These are phyloP conservation scores for Sternarchorhynchus goeldii DNA, from an alignment of 2,797 vertebrate genomes.

Conservation along the genomic window DNA sequence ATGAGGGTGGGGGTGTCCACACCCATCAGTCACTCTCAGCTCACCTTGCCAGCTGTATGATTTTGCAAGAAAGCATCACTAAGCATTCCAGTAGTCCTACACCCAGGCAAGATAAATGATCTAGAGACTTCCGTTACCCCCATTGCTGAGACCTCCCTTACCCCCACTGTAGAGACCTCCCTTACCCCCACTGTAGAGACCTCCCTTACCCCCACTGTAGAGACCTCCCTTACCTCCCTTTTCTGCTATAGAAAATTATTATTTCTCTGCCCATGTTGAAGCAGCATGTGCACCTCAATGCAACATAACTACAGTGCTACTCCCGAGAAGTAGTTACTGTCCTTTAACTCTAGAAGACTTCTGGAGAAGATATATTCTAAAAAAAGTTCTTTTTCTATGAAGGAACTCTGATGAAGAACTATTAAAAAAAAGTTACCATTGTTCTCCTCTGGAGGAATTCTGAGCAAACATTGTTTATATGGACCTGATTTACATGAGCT, in stretches of 20 bases:
- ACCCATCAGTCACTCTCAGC: constrained; percentile 43
- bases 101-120: no score
- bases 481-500: background rate
- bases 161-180: no score
- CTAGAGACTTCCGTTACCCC: no score
- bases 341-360: background rate
- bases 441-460: no score
- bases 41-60: constrained; percentile 12
- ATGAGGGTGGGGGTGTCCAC: constrained; percentile 37
- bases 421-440: no score
- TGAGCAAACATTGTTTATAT: no score
- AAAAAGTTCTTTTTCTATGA: no score
- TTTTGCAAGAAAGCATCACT: no score
- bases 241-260: background rate
- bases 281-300: background rate
- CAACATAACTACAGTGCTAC: background rate
- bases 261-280: background rate
- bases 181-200: no score
- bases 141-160: no score
- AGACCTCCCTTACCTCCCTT: background rate
- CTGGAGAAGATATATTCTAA: background rate
- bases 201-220: no score
- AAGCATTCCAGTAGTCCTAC: no score
- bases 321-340: background rate
- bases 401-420: background rate